Conservation (phyloP, 2,113 vertebrate species). For the Paramisgurnus dabryanus region DNA sequence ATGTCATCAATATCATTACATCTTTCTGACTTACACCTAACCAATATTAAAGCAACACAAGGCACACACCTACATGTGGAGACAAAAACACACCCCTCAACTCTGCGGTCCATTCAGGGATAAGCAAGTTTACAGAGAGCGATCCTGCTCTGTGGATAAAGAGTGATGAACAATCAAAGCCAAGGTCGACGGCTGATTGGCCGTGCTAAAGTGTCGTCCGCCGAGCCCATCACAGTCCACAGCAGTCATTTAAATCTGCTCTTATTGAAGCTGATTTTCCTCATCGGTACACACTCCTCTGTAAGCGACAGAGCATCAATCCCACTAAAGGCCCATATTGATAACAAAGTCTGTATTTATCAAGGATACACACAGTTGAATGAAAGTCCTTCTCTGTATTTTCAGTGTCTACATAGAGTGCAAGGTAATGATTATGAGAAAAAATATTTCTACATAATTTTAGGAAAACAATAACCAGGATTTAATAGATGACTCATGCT, state of each 20-base stretch:
- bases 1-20: background rate
- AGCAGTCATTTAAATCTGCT: slow-evolving; percentile 55
- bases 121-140: slow-evolving; percentile 49
- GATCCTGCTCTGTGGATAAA: slow-evolving; percentile 38
- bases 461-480: background rate
- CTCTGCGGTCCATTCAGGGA: background rate
- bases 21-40: too few species aligned
- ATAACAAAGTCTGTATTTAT: slow-evolving; percentile 50
- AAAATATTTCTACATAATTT: background rate
- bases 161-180: slow-evolving; percentile 50
- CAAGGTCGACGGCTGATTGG: slow-evolving; percentile 54
- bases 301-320: slow-evolving; percentile 52
- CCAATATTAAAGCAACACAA: background rate
- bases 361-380: slow-evolving; percentile 52
- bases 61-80: background rate
- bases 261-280: slow-evolving; percentile 56
- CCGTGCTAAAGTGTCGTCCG: slow-evolving; percentile 39
- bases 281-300: slow-evolving; percentile 43
- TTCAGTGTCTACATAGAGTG: background rate
- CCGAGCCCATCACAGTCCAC: slow-evolving; percentile 44
- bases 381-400: slow-evolving; percentile 42
- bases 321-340: slow-evolving; percentile 47
- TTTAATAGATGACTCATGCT: background rate
- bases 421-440: background rate
- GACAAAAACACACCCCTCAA: slow-evolving; percentile 24